A percentile compares a stretch with the other conserved stretches of the same genome.
phyloP scores from a whole-genome alignment of 2,888 invertebrate species.

The Drosophila picticornis region DNA sequence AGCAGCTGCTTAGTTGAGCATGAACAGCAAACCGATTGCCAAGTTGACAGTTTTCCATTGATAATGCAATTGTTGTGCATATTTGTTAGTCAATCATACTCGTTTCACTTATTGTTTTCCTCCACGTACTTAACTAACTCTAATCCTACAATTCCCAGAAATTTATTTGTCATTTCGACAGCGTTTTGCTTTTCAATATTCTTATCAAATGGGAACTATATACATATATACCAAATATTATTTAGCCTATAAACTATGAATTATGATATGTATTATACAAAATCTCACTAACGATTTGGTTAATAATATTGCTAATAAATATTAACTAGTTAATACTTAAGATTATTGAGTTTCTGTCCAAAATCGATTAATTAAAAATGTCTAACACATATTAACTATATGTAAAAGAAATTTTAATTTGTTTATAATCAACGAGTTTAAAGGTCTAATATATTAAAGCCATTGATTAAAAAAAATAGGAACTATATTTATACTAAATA shows the following conservation, averaged over 20 bases:
- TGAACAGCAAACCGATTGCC: conserved; percentile 45
- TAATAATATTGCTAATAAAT: not conserved
- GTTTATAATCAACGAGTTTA: fast-evolving
- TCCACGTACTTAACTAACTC: not conserved
- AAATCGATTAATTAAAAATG: too few relatives aligned
- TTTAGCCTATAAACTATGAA: not conserved
- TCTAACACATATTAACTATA: not conserved
- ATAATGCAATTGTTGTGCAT: conserved; percentile 51
- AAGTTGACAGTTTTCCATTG: conserved; percentile 45
- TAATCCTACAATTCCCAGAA: not conserved
- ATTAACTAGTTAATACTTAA: not conserved
- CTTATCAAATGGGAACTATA: not conserved
- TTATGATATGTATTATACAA: not conserved
- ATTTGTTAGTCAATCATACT: conserved; percentile 18
- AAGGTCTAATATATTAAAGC: not conserved
- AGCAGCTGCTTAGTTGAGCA: conserved; percentile 51
- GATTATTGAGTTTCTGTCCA: too few relatives aligned
- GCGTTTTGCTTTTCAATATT: not conserved
- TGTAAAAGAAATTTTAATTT: not conserved
- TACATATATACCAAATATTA: not conserved
- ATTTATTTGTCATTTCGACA: not conserved
- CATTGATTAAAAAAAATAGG: not conserved
- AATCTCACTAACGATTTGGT: not conserved
- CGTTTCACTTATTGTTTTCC: not conserved
- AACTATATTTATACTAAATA: not conserved